These are phyloP conservation scores for Leptopilina boulardi DNA, from an alignment of 1,140 invertebrate genomes.

Conservation along the genomic window DNA sequence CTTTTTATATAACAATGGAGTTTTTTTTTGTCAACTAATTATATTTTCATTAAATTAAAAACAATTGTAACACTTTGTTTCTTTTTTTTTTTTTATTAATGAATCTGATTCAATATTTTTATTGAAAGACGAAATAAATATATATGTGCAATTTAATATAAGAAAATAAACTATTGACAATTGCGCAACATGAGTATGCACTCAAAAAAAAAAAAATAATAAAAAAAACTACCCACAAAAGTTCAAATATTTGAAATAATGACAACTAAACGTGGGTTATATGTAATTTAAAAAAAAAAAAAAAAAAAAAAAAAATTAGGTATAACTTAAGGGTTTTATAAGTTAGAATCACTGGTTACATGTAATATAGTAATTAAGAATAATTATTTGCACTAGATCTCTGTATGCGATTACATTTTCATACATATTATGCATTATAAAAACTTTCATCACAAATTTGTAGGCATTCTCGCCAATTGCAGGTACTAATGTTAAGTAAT, in stretches of 20 bases:
- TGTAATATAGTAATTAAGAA: slow-evolving; percentile 43
- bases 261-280: not conserved
- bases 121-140: slow-evolving; percentile 46
- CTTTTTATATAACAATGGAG: slow-evolving; percentile 49
- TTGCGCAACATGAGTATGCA: slow-evolving; percentile 33
- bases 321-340: slow-evolving; percentile 39
- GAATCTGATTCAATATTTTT: slow-evolving; percentile 42
- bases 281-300: slow-evolving; percentile 6
- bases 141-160: slow-evolving; percentile 45
- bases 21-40: slow-evolving; percentile 35
- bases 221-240: not conserved
- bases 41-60: slow-evolving; percentile 41
- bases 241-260: slow-evolving; percentile 35
- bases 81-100: not conserved
- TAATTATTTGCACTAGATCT: slow-evolving; percentile 52
- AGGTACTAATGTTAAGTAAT: slow-evolving; percentile 56
- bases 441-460: slow-evolving; percentile 55
- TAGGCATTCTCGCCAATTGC: slow-evolving; percentile 54
- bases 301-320: slow-evolving; percentile 14
- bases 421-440: slow-evolving; percentile 51
- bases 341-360: slow-evolving; percentile 47
- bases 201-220: not conserved
- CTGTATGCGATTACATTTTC: slow-evolving; percentile 40
- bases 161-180: slow-evolving; percentile 64
- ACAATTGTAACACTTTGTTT: slow-evolving; percentile 36